Evolutionary conservation across 1,140 invertebrate genomes (phyloP), one percentile per base, ranked within the genome.

Genomic region (Drosophila nikananu): DNA sequence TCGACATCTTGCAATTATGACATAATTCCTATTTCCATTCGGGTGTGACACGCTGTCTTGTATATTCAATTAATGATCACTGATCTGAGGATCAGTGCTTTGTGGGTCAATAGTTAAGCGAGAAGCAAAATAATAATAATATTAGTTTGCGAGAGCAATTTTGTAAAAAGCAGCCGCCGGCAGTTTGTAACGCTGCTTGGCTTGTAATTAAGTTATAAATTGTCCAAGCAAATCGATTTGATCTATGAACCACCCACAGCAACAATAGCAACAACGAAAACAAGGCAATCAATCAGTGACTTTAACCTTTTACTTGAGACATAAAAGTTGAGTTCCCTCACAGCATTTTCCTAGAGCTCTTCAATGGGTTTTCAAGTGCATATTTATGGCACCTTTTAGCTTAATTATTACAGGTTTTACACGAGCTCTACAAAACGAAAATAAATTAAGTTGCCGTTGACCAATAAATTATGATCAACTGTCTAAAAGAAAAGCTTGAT

Each of bases 121-220:
- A 25, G 8, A 32, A 3, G 58, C 62, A 61, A 64, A 41, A 62
- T 25, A 49, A 49, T 86, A 82, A 67, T 46, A 77, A 30, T 77
- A 54, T 68, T 68, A 41, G 49, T 52, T 52, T 30, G 49, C 23
- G 27, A 21, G 25, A 59, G 23, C 61, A 83, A 86, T 87, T 87
- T 77, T 67, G 61, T 46, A 72, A 79, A 52, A 62, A 59, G 60
- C 61, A 65, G 61, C 86, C 77, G 37, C 64, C n/a, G 81, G 86
- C 77, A 48, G 37, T 76, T 86, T 86, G 75, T 83, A 81, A 87
- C 80, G 84, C 83, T 87, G 65, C 81, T 84, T 74, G 64, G 55
- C 64, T 77, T 90, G 80, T 90, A 89, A 89, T 89, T 89, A 89
- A 90, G 86, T 90, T 90, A 90, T 89, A 90, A 90, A 89, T 75